phyloP scores from a whole-genome alignment of 2,113 vertebrate genomes.

The Microcebus tavaratra region DNA sequence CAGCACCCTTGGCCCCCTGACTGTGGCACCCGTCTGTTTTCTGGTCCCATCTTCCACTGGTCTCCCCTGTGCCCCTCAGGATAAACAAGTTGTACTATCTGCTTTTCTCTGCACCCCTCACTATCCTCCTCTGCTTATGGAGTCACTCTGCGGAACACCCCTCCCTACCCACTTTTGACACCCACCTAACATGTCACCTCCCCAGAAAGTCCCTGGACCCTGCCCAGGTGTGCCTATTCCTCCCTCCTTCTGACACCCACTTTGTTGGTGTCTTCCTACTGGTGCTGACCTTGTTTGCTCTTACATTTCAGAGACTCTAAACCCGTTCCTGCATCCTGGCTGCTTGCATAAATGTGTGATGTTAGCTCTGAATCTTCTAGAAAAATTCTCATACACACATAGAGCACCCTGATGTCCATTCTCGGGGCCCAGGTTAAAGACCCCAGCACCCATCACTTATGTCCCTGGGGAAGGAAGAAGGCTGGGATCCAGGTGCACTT shows the following conservation, averaged over 20 bases:
- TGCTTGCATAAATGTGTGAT: not conserved
- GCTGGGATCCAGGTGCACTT: not conserved
- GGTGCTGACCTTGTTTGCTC: not conserved
- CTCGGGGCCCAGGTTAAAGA: not conserved
- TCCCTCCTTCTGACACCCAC: not conserved
- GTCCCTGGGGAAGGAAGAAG: not conserved
- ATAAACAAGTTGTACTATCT: not conserved
- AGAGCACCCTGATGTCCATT: not conserved
- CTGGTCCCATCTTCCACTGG: not conserved
- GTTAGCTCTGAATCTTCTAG: not conserved
- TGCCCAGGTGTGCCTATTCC: not conserved
- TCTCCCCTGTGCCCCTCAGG: fast-evolving
- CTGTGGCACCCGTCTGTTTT: not conserved
- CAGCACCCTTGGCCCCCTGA: not conserved
- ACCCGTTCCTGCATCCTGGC: not conserved
- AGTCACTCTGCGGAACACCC: not conserved
- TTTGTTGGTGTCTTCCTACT: not conserved
- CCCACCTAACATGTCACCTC: not conserved
- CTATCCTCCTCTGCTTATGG: not conserved
- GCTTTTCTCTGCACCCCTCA: not conserved
- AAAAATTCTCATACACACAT: not conserved
- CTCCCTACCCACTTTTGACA: not conserved
- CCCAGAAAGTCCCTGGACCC: not conserved
- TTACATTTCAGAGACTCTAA: not conserved
- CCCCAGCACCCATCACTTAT: not conserved